Percentiles rank a stretch among this genome's conserved stretches.
These are phyloP conservation scores for Spatulosminthurus flaviceps DNA, from an alignment of 2,888 invertebrate species.

Conservation along the genomic window DNA sequence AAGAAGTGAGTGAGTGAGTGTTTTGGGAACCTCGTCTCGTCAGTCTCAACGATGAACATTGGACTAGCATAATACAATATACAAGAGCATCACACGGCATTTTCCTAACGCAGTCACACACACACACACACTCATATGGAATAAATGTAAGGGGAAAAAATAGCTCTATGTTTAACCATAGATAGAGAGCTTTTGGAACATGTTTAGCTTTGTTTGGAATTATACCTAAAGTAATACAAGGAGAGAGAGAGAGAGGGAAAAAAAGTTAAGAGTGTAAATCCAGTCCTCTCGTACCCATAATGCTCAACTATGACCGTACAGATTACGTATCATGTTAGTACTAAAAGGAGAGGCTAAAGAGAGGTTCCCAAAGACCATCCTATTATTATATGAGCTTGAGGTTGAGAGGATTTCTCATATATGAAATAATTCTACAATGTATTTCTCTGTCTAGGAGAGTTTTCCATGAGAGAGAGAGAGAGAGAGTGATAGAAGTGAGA, in stretches of 20 bases:
- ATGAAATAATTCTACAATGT: neutral
- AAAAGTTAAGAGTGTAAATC: neutral
- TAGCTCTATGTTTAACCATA: no score
- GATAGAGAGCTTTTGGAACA: no score
- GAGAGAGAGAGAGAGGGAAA: conserved; percentile 5
- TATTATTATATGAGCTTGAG: neutral
- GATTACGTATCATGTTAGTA: neutral
- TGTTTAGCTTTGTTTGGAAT: no score
- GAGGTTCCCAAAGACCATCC: neutral
- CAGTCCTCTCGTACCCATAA: conserved; percentile 3
- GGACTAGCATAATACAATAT: neutral
- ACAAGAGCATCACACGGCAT: neutral
- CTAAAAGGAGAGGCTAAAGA: neutral
- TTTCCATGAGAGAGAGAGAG: neutral
- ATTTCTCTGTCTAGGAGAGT: neutral
- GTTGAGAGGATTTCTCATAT: conserved; percentile 7
- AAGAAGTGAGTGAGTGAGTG: conserved; percentile 19
- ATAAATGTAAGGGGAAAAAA: neutral
- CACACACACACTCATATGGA: neutral
- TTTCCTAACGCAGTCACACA: neutral
- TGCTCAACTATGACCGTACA: neutral
- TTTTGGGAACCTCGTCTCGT: conserved; percentile 10
- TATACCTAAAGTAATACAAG: no score
- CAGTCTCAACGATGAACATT: neutral
- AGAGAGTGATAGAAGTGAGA: neutral